Percentiles rank a stretch among this genome's conserved stretches.
Conservation (phyloP, 2,888 invertebrate species). For the Drosophila nr. medialis region DNA sequence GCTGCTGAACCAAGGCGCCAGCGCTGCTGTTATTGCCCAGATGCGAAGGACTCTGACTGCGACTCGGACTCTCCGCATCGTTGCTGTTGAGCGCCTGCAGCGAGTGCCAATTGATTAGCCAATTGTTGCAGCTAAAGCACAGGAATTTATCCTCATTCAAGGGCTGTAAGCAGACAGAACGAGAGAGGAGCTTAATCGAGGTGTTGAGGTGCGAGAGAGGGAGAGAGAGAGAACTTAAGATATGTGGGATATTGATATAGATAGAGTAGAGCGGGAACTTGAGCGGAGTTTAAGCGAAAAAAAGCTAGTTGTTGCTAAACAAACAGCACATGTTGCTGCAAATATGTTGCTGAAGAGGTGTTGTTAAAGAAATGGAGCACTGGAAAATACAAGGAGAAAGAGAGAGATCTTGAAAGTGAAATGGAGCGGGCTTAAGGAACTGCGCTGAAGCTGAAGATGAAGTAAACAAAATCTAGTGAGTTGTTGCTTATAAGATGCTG, state of each 20-base stretch:
- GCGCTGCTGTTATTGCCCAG: constrained; percentile 73
- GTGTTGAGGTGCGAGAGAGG: background rate
- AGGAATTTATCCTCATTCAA: constrained; percentile 84
- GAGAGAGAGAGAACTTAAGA: background rate
- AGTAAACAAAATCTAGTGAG: background rate
- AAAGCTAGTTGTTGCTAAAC: background rate
- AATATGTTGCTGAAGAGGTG: background rate
- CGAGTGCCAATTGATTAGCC: constrained; percentile 85
- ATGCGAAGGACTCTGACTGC: constrained; percentile 75
- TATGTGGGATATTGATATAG: background rate
- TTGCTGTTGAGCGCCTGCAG: constrained; percentile 83
- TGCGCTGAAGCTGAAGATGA: too few species aligned
- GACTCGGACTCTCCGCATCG: constrained; percentile 82
- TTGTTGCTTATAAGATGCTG: too few species aligned
- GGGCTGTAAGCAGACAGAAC: constrained; percentile 73
- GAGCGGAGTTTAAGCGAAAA: background rate
- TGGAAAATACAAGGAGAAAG: too few species aligned
- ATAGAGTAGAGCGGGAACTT: background rate
- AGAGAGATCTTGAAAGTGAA: too few species aligned
- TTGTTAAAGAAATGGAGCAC: background rate
- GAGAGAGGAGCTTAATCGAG: background rate
- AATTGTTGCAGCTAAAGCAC: constrained; percentile 85
- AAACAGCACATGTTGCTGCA: background rate
- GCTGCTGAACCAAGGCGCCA: constrained; percentile 67
- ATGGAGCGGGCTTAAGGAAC: too few species aligned